These are phyloP conservation scores for Isurus oxyrinchus DNA, from an alignment of 2,113 vertebrate species.

Conservation along the genomic window DNA sequence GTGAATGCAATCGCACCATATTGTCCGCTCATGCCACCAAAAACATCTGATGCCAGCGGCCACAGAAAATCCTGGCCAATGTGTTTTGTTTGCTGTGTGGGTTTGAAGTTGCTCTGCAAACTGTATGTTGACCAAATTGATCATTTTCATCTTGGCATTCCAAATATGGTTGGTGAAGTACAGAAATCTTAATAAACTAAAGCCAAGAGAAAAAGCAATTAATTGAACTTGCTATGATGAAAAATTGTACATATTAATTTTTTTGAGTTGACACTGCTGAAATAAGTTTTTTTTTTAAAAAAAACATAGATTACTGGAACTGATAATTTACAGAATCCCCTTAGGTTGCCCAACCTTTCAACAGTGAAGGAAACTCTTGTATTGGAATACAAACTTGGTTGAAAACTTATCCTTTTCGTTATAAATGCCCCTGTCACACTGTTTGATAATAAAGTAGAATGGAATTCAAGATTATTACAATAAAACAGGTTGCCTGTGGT, in stretches of 20 bases:
- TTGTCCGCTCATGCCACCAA: too few relatives aligned
- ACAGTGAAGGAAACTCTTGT: background rate
- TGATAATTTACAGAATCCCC: background rate
- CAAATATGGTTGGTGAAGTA: too few relatives aligned
- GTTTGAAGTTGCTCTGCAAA: background rate
- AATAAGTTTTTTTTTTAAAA: background rate
- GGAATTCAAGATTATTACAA: background rate
- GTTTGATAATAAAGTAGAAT: background rate
- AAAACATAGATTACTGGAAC: background rate
- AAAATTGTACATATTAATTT: background rate
- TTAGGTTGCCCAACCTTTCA: background rate
- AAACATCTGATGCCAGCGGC: too few relatives aligned
- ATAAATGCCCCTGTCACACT: background rate
- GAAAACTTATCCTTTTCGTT: background rate
- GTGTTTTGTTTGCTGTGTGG: background rate
- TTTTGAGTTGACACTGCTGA: background rate
- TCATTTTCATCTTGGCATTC: background rate
- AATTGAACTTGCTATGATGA: background rate
- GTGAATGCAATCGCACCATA: too few relatives aligned
- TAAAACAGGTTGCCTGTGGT: background rate
- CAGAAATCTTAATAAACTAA: constrained; percentile 9
- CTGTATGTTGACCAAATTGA: background rate
- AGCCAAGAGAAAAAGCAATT: background rate
- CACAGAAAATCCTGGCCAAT: background rate
- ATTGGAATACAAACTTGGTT: background rate